Base-by-base conservation (phyloP, 2,113 vertebrate species). In the Channa argus region DNA sequence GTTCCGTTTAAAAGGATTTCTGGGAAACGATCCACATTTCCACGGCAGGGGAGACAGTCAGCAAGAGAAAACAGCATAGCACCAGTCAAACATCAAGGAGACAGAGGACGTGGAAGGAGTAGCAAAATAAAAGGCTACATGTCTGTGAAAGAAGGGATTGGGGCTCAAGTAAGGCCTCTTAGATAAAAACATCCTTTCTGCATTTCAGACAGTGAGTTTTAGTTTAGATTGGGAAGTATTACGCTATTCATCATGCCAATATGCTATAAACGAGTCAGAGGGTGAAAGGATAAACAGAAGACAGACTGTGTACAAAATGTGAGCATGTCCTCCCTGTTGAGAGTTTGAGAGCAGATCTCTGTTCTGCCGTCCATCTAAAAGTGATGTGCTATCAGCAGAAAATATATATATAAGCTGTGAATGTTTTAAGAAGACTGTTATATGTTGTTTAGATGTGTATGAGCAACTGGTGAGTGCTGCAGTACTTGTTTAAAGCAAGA, bases 1-100 rank as follows among this genome's bases (percentile, higher is more conserved):
- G 94, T 94, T 95, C 94, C 93, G 84, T 95, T 94, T 95, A 95
- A 95, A 93, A 89, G 93, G 94, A 94, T 95, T 95, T 93, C 92
- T 92, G 92, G 90, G 92, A 90, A 91, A 86, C 88, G 86, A 94
- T 93, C 92, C 89, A 92, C 91, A 91, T 91, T 93, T 93, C 89
- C 88, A 89, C 91, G 85, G 93, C 88, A 77, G 92, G 91, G 88
- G 83, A 89, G 89, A 92, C 88, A 89, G 91, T 88, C 86, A 77
- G 92, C 86, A 64, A 87, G 88, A 88, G 90, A 82, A 94, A 88
- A 92, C 90, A 90, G 85, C 85, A 89, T 71, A 83, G 86, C 81
- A 72, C 82, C 80, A 90, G 90, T 91, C 89, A 86, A 86, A 91
- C 88, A 92, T 90, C 88, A 91, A 89, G 90, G 90, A 89, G 87